Base-by-base conservation (phyloP, 1,140 invertebrate genomes). In the Drosophila guanche region DNA sequence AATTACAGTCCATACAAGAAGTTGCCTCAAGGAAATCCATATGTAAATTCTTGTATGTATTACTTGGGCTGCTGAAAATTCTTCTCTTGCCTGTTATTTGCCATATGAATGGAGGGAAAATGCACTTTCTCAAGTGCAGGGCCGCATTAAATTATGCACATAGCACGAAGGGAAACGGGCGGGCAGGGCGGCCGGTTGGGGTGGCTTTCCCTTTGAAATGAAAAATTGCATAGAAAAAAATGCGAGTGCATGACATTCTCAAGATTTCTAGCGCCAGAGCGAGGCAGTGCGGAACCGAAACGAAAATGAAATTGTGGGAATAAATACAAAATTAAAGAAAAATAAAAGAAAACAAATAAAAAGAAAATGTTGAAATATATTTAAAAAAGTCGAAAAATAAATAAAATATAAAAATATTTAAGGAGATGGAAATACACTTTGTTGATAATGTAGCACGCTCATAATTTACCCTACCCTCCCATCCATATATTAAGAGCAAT, bases 71-170 rank as follows among this genome's bases (percentile, higher is more conserved):
- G n/a, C 27, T 40, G 52, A 69, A 73, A 61, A 73, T 22, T 48
- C 45, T 47, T 67, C 37, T 43, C 37, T 48, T 45, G 57, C 48
- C 72, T 72, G 69, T 69, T 74, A 55, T 58, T 69, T 47, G 52
- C 50, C 78, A 43, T 50, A 59, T 76, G 60, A 70, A 75, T 61
- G 76, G 68, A 25, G 50, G 45, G 62, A 75, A 75, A 72, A 45
- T 80, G 55, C 72, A 76, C 56, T 48, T 76, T 57, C 57, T 66
- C 71, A 79, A 79, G 69, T 74, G 63, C 70, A 74, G 66, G 66
- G 66, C 66, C 66, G 63, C 63, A 68, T 69, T 69, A 76, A 76
- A 76, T 69, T 76, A 76, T 62, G 72, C 51, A 53, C 66, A 68
- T 67, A 20, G 16, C 16, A 22, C 14, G 51, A 69, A 68, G 63